A percentile compares a stretch with the other conserved stretches of the same genome.
Conservation (phyloP, 2,797 vertebrate genomes). For the Intellagama lesueurii region DNA sequence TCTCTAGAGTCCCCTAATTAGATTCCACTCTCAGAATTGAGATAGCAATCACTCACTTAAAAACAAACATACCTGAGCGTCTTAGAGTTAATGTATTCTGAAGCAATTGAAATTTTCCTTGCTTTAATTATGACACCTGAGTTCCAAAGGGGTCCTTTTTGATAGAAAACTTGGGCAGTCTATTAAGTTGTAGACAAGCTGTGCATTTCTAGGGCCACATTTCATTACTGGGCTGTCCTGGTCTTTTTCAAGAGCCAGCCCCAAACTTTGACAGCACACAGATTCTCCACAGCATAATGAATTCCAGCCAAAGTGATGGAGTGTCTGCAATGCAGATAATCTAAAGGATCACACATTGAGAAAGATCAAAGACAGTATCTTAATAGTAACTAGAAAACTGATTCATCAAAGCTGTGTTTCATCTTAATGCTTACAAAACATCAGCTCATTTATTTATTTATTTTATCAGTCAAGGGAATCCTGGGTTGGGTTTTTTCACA, state of each 20-base stretch:
- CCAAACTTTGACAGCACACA: neutral
- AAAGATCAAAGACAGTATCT: slow-evolving; percentile 52
- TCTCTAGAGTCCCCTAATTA: slow-evolving; percentile 19
- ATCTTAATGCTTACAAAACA: slow-evolving; percentile 45
- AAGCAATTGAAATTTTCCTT: neutral
- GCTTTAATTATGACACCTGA: slow-evolving; percentile 18
- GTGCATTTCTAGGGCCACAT: neutral
- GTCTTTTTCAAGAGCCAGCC: neutral
- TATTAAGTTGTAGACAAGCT: slow-evolving; percentile 20
- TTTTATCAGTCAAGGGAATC: neutral
- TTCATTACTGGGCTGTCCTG: slow-evolving; percentile 1
- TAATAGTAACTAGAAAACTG: slow-evolving; percentile 42
- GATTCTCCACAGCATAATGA: slow-evolving; percentile 11
- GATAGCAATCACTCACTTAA: neutral
- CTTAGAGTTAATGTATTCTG: slow-evolving; percentile 1
- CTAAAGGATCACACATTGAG: neutral
- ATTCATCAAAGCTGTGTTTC: slow-evolving; percentile 55
- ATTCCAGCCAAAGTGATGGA: slow-evolving; percentile 2
- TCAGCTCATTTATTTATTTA: neutral
- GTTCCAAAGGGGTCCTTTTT: slow-evolving; percentile 1
- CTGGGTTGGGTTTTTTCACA: neutral
- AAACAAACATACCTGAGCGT: neutral
- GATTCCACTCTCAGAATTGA: neutral
- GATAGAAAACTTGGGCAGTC: neutral
- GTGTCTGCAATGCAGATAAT: neutral